Base-by-base conservation (phyloP, 37 sponge, comb jelly and placozoan genomes). In the Halichondria panicea region DNA sequence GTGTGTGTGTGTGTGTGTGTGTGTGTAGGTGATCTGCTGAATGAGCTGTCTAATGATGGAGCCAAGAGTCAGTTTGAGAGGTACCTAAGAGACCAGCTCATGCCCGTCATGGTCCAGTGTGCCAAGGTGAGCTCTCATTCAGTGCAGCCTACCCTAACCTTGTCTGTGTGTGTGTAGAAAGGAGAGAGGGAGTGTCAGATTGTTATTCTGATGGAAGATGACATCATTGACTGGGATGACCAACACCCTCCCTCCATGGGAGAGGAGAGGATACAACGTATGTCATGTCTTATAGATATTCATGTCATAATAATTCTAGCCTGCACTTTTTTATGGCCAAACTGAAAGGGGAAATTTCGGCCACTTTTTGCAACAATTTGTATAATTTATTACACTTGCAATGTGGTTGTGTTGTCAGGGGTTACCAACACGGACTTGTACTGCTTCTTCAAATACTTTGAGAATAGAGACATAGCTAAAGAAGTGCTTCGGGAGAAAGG, bases 141-240 rank as follows among this genome's bases (percentile, higher is more conserved):
- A 31, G 63, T 22, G 62, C 13, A 54, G 77, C 22, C n/a, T 42
- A 22, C 24, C 13, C 21, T 12, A 15, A 33, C 42, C 54, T 50
- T 70, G 71, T 25, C 50, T n/a, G 8, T 50, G 3, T 37, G 3
- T 25, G 12, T 84, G 38, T 56, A 92, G 90, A 91, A 88, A 65
- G 98, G 98, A 63, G 93, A 92, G 76, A 70, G 98, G 56, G 98
- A 94, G 77, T 97, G 98, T 59, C 98, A 97, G 50, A 72, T 97
- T n/a, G 94, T 97, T 18, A 78, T 92, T n/a, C 71, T 97, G 46
- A 84, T 73, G 72, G 98, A 97, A 7, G 98, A 97, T 68, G 98
- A 97, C 70, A 43, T 74, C 39, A 89, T 97, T 43, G 91, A 97
- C 32, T 97, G 98, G 98, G 98, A 97, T 77, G 80, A 82, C 0